Conservation (phyloP, 1,140 invertebrate species). For the Neodiprion virginianus region DNA sequence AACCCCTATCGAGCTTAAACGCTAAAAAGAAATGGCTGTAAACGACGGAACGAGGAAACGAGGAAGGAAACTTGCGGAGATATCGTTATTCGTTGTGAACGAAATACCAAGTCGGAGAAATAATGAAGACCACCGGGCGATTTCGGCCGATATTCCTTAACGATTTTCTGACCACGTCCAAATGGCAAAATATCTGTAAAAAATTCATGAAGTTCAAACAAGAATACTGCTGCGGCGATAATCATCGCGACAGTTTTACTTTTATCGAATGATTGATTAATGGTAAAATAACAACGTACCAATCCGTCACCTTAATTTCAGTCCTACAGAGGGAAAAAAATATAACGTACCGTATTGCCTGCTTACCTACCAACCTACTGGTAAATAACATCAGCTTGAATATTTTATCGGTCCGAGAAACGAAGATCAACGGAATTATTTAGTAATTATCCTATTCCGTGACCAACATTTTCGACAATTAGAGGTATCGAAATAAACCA, state of each 20-base stretch:
- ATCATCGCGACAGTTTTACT: neutral
- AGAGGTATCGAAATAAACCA: too few species aligned
- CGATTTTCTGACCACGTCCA: neutral
- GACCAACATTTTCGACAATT: neutral
- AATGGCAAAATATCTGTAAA: neutral
- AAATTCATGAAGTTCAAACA: neutral
- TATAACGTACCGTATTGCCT: neutral
- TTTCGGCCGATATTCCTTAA: neutral
- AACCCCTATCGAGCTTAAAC: neutral
- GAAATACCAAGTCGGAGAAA: neutral
- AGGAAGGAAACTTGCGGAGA: too few species aligned
- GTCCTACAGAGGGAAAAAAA: neutral
- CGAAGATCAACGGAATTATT: neutral
- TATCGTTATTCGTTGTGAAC: neutral
- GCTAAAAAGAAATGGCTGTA: too few species aligned
- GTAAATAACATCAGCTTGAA: slow-evolving; percentile 3
- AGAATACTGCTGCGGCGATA: neutral
- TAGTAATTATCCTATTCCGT: neutral
- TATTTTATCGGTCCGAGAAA: neutral
- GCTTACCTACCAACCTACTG: neutral
- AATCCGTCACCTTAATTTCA: slow-evolving; percentile 1
- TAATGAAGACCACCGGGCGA: neutral
- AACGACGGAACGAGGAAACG: too few species aligned
- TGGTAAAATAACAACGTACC: neutral
- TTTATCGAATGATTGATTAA: neutral